These are phyloP conservation scores for Hydrocynus forskahlii DNA, from an alignment of 2,797 vertebrate species.

Conservation along the genomic window DNA sequence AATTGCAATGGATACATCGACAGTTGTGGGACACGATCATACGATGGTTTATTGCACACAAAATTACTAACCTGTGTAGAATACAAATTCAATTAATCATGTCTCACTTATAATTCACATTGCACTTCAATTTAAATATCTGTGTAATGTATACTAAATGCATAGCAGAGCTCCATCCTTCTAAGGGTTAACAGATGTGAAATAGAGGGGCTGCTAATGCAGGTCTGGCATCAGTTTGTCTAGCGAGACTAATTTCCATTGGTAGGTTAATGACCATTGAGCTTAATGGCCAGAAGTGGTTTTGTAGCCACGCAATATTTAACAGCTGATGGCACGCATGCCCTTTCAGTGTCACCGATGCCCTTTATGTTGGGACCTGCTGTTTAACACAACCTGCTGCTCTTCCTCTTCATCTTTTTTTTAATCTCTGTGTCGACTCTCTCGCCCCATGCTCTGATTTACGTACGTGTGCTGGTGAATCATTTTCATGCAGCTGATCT, in stretches of 20 bases:
- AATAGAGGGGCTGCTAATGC: background rate
- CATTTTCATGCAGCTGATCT: conserved; percentile 37
- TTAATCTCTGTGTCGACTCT: background rate
- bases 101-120: too few relatives aligned
- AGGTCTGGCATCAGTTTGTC: background rate
- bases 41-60: too few relatives aligned
- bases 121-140: background rate
- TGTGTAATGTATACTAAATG: background rate
- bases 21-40: too few relatives aligned
- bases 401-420: background rate
- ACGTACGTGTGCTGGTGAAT: background rate
- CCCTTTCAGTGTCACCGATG: conserved; percentile 20
- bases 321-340: background rate
- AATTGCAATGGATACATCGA: too few relatives aligned
- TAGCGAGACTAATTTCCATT: background rate
- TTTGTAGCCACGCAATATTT: background rate
- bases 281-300: background rate
- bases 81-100: too few relatives aligned
- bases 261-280: background rate
- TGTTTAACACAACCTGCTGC: conserved; percentile 24
- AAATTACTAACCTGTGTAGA: too few relatives aligned
- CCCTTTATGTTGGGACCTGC: conserved; percentile 11
- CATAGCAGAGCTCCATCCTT: background rate
- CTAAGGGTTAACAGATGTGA: background rate
- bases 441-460: conserved; percentile 28